phyloP scores from a whole-genome alignment of 2,797 vertebrate species.

The Gouania willdenowi region DNA sequence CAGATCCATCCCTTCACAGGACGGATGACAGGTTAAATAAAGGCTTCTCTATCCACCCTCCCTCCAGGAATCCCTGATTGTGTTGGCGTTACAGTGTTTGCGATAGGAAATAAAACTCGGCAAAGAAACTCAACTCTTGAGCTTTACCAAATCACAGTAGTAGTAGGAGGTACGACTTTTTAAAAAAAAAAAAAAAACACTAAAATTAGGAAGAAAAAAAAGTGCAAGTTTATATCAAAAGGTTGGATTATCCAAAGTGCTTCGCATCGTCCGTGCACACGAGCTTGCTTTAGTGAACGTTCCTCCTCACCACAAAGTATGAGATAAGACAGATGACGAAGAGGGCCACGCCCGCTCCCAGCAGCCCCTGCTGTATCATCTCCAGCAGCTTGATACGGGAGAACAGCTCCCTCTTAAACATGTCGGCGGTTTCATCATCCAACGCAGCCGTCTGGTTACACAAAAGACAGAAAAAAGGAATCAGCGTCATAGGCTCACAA shows the following conservation, averaged over 20 bases:
- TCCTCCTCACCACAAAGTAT: constrained; percentile 45
- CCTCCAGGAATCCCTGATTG: constrained; percentile 47
- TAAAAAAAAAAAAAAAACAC: constrained; percentile 54
- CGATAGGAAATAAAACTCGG: constrained; percentile 33
- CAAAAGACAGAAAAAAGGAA: neutral
- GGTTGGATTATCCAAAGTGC: constrained; percentile 22
- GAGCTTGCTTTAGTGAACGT: neutral
- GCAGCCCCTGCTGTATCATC: constrained; percentile 62
- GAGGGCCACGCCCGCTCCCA: constrained; percentile 66
- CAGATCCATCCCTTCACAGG: constrained; percentile 21
- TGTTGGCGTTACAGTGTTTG: constrained; percentile 43
- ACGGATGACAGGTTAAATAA: constrained; percentile 10
- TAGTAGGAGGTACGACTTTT: constrained; percentile 33
- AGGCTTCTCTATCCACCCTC: constrained; percentile 7
- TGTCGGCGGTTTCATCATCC: constrained; percentile 81
- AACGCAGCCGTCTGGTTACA: constrained; percentile 79
- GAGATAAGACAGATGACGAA: constrained; percentile 72
- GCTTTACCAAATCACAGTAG: constrained; percentile 60
- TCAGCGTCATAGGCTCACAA: no score
- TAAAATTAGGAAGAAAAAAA: constrained; percentile 53
- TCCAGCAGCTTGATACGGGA: constrained; percentile 69
- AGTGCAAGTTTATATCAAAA: constrained; percentile 56
- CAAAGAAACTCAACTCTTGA: constrained; percentile 25
- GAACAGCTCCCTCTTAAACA: constrained; percentile 79
- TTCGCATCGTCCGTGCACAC: constrained; percentile 8